These are phyloP conservation scores for Tapera naevia DNA, from an alignment of 2,797 vertebrate species.

Conservation along the genomic window DNA sequence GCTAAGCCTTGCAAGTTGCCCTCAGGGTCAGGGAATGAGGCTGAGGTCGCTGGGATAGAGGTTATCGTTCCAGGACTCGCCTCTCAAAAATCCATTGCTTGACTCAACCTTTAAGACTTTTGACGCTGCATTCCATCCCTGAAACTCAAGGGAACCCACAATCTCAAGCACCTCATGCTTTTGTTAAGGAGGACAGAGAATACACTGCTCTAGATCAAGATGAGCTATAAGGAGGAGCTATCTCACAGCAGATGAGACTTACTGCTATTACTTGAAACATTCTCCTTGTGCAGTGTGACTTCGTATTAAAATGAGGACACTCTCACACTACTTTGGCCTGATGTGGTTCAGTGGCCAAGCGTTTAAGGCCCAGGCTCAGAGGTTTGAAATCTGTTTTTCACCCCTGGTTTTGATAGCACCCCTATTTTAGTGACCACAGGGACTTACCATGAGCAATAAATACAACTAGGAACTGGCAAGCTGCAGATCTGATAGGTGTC, in stretches of 20 bases:
- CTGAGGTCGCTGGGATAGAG: neutral
- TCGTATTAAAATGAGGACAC: neutral
- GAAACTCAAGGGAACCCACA: neutral
- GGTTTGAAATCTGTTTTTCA: neutral
- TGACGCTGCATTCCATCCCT: neutral
- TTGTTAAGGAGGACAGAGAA: neutral
- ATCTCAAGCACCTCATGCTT: rapidly evolving
- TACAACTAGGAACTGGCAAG: neutral
- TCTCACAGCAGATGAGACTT: neutral
- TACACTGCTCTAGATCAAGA: neutral
- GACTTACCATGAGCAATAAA: neutral
- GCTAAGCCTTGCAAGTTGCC: neutral
- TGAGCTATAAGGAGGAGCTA: neutral
- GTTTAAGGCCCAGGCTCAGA: neutral
- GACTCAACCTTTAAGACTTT: neutral
- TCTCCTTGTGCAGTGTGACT: neutral
- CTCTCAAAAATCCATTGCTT: neutral
- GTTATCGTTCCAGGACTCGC: neutral
- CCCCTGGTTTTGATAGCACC: neutral
- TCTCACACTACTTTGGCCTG: neutral
- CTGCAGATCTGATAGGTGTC: neutral
- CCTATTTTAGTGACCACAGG: neutral
- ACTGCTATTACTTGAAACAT: neutral
- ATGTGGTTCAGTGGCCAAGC: neutral
- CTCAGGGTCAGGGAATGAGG: neutral